Conservation (phyloP, 92 coral and sea anemone species). For the Epizoanthus illoricatus region DNA sequence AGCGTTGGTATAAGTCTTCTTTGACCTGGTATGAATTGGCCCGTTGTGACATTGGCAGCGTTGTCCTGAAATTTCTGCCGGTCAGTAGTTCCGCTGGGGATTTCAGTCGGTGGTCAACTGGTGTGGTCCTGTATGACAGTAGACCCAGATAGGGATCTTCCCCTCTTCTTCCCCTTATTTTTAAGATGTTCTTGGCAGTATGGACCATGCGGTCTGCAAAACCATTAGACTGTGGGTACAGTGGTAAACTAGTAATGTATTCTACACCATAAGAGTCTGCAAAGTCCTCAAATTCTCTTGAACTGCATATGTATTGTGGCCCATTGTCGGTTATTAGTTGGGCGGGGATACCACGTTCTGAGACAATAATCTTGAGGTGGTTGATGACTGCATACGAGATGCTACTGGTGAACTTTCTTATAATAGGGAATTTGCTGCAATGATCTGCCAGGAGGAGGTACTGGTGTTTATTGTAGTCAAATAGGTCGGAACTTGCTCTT, state of each 20-base stretch:
- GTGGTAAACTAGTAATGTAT: too few species aligned
- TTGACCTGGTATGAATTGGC: slow-evolving; percentile 22
- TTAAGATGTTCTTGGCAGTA: background rate
- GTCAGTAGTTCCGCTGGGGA: slow-evolving; percentile 28
- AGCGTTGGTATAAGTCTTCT: slow-evolving; percentile 46
- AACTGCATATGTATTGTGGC: too few species aligned
- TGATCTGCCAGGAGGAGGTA: too few species aligned
- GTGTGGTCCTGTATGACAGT: slow-evolving; percentile 14
- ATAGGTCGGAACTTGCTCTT: too few species aligned
- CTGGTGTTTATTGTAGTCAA: too few species aligned
- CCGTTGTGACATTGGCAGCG: slow-evolving; percentile 36
- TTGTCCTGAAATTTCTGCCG: too few species aligned
- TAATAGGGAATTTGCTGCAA: too few species aligned
- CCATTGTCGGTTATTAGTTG: too few species aligned
- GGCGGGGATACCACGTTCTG: slow-evolving; percentile 40
- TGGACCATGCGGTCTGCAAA: too few species aligned
- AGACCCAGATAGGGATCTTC: slow-evolving; percentile 46
- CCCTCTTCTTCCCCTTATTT: slow-evolving; percentile 42
- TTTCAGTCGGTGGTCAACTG: slow-evolving; percentile 16
- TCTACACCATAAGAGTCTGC: slow-evolving; percentile 4
- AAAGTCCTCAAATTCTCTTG: slow-evolving; percentile 26
- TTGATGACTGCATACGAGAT: slow-evolving; percentile 13
- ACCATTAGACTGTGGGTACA: too few species aligned
- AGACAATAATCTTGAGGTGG: slow-evolving; percentile 26
- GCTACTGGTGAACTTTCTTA: slow-evolving; percentile 1